Percentiles rank a stretch among this genome's conserved stretches.
Conservation (phyloP, 2,113 vertebrate species). For the Ciconia maguari region DNA sequence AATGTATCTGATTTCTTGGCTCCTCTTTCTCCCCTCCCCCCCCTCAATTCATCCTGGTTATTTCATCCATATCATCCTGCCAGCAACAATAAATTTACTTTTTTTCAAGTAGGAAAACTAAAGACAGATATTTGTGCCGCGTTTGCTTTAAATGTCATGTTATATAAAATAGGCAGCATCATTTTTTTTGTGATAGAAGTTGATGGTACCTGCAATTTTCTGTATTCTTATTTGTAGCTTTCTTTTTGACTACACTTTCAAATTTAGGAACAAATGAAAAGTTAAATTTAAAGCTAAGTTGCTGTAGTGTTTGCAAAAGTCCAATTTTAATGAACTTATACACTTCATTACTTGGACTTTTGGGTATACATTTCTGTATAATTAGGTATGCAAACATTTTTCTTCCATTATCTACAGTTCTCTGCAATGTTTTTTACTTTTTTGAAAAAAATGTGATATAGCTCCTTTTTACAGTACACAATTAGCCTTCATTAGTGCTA, state of each 20-base stretch:
- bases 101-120: slow-evolving; percentile 70
- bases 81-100: slow-evolving; percentile 74
- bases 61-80: slow-evolving; percentile 75
- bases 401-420: not conserved
- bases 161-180: slow-evolving; percentile 53
- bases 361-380: not conserved
- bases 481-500: not conserved
- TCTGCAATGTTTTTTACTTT: not conserved
- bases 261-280: not conserved
- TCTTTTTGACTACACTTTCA: not conserved
- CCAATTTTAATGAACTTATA: not conserved
- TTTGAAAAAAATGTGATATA: not conserved
- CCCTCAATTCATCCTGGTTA: slow-evolving; percentile 69
- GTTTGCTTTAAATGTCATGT: slow-evolving; percentile 67
- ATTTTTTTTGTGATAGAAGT: slow-evolving; percentile 30
- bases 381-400: not conserved
- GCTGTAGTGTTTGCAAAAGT: not conserved
- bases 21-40: slow-evolving; percentile 60
- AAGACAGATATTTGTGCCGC: slow-evolving; percentile 70
- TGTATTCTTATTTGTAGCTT: not conserved
- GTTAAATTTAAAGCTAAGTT: slow-evolving; percentile 8
- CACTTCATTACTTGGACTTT: not conserved
- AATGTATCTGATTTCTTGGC: slow-evolving; percentile 69
- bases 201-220: slow-evolving; percentile 22
- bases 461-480: not conserved